Base-by-base conservation (phyloP, 2,797 vertebrate species). In the Rallus crepitans region DNA sequence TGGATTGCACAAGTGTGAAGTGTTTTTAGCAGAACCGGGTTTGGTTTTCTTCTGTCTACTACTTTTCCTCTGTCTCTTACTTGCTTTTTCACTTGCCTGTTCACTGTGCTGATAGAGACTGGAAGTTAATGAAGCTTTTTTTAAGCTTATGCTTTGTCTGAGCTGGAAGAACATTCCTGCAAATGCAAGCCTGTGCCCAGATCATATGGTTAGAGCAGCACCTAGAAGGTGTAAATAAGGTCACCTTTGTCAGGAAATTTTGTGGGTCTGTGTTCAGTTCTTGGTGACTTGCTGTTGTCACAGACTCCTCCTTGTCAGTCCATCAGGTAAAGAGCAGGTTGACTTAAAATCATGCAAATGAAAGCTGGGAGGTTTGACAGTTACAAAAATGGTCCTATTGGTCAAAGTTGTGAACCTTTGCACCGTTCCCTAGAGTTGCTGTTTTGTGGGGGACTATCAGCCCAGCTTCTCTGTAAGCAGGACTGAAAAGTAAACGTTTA, bases 331-430 rank as follows among this genome's bases (percentile, higher is more conserved):
- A 55, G 70, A 60, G 20, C 12, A 47, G 56, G 35, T 86, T 42
- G 82, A 55, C 20, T 86, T 68, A 24, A 27, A 63, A 1, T 56
- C 10, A 23, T 30, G 17, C 28, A 56, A 4, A 35, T 78, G 25
- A 68, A 53, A 66, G 30, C 35, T 69, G 37, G 1, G 4, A 14
- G 17, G 1, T 5, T 70, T 45, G 37, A 28, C 30, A 9, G 5
- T 69, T 81, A 21, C 1, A 8, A 47, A 55, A 56, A 25, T 0
- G 0, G 7, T 66, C 31, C 23, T 68, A 23, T 50, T 13, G 9
- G 52, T 76, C 0, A 55, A 37, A 76, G 23, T n/a, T 82, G 42
- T 55, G 40, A 52, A 50, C 7, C 56, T 88, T 56, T 87, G 56
- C 33, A 40, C 23, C 19, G 56, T 85, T 64, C 48, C 28, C 15